Evolutionary conservation across 2,797 vertebrate genomes (phyloP), one percentile per base, ranked within the genome.

Genomic region (Karalla daura): DNA sequence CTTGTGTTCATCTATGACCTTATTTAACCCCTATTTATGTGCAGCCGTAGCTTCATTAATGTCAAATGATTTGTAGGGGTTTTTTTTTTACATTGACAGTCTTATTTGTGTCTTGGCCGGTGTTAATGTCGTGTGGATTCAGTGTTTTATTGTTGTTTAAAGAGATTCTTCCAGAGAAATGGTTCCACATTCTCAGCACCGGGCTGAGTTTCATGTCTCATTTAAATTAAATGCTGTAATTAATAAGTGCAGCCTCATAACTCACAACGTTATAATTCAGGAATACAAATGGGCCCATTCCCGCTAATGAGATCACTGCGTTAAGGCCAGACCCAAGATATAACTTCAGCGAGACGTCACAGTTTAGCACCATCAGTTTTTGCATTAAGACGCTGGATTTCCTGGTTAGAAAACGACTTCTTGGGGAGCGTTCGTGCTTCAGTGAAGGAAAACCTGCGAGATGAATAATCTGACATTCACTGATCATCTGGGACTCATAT

Each of bases 401-500:
- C 15, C 17, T 36, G 54, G 51, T 15, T 9, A 23, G 14, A 21
- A 37, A 30, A 37, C 63, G 1, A 53, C 7, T 6, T 52, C 13
- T 17, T 28, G 23, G 3, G 21, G 15, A 44, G 28, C 4, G 55
- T 70, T 72, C 65, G n/a, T 40, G 13, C 21, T 45, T 49, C 0
- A 64, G 23, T 54, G 45, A 1, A 43, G 18, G 43, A 47, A 47
- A 18, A 17, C 35, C 55, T 20, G 15, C 23, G 53, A 45, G 62
- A 58, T 36, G 41, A 85, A 53, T 62, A 33, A 71, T 62, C 39
- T 41, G 46, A 67, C 25, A 37, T 41, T 62, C 63, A 55, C 51
- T 2, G 4, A 27, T 85, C 86, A 81, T 67, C 49, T 60, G 88
- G 81, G 84, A 83, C 47, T 51, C 45, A 74, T 85, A 64, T 61